phyloP scores from a whole-genome alignment of 64 coral and sea anemone genomes.

The Montipora efflorescens region DNA sequence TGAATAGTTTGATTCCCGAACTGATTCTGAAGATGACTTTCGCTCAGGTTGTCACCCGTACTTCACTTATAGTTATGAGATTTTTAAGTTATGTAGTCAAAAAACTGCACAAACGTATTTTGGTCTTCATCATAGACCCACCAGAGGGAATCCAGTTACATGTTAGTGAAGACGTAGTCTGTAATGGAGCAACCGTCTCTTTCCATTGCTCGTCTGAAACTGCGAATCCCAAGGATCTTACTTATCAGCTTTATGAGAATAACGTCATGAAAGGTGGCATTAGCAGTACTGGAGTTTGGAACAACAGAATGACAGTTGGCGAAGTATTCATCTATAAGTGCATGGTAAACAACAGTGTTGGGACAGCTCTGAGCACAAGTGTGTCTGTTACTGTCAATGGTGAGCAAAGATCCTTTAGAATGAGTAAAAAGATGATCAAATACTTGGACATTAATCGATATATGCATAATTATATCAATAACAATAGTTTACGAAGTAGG shows the following conservation, averaged over 20 bases:
- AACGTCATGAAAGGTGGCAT: background rate
- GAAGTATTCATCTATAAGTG: background rate
- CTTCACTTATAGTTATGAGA: too few relatives aligned
- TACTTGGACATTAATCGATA: too few relatives aligned
- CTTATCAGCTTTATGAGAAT: conserved; percentile 8
- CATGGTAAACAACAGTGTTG: background rate
- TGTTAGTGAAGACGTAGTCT: background rate
- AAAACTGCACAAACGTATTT: too few relatives aligned
- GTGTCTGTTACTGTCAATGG: conserved; percentile 22
- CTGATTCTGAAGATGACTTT: too few relatives aligned
- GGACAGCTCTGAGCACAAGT: background rate
- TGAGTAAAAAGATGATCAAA: too few relatives aligned
- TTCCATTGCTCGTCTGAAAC: conserved; percentile 3
- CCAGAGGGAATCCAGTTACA: background rate
- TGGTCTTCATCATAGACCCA: background rate
- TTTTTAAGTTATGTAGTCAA: too few relatives aligned
- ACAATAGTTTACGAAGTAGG: too few relatives aligned
- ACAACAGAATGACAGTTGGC: background rate
- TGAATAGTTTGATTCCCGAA: too few relatives aligned
- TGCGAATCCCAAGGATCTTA: background rate
- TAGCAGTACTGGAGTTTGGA: background rate
- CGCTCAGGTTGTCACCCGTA: too few relatives aligned
- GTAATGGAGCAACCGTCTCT: background rate
- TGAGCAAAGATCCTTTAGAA: background rate
- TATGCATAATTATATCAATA: too few relatives aligned